A percentile compares a stretch with the other conserved stretches of the same genome.
Conservation (phyloP, 2,888 invertebrate species). For the Neoitamus cyanurus region DNA sequence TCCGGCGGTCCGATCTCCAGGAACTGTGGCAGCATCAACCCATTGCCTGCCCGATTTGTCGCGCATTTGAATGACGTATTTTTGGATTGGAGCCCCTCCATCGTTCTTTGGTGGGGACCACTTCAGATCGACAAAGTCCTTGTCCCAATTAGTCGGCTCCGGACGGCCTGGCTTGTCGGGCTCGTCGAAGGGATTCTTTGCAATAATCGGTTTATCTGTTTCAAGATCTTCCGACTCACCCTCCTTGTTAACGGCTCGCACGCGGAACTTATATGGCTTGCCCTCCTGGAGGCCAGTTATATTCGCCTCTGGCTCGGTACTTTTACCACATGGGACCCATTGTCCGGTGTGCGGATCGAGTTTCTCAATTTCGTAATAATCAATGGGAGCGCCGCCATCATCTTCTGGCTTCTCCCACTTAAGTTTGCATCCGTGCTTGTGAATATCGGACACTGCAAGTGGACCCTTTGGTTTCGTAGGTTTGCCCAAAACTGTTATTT, state of each 20-base stretch:
- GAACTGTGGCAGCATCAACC: conserved; percentile 83
- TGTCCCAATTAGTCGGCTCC: conserved; percentile 93
- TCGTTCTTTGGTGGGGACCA: conserved; percentile 93
- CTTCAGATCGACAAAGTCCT: conserved; percentile 92
- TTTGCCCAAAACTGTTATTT: conserved; percentile 86
- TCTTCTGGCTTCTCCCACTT: conserved; percentile 95
- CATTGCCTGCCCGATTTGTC: conserved; percentile 88
- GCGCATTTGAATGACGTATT: conserved; percentile 93
- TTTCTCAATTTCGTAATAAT: conserved; percentile 96
- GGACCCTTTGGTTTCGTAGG: conserved; percentile 87
- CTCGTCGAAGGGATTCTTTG: conserved; percentile 98
- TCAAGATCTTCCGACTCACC: conserved; percentile 97
- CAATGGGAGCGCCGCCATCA: conserved; percentile 94
- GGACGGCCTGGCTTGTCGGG: conserved; percentile 93
- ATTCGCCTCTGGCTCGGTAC: conserved; percentile 86
- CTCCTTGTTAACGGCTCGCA: conserved; percentile 97
- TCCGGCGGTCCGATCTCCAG: conserved; percentile 80
- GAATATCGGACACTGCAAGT: conserved; percentile 86
- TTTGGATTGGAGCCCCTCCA: conserved; percentile 97
- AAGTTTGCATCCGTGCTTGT: conserved; percentile 90
- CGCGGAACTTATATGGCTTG: conserved; percentile 98
- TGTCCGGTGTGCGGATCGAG: conserved; percentile 90
- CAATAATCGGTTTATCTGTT: conserved; percentile 92
- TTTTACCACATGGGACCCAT: conserved; percentile 93
- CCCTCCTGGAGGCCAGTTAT: conserved; percentile 88